Conservation (phyloP, 2,113 vertebrate species). For the Cephalopholis sonnerati region DNA sequence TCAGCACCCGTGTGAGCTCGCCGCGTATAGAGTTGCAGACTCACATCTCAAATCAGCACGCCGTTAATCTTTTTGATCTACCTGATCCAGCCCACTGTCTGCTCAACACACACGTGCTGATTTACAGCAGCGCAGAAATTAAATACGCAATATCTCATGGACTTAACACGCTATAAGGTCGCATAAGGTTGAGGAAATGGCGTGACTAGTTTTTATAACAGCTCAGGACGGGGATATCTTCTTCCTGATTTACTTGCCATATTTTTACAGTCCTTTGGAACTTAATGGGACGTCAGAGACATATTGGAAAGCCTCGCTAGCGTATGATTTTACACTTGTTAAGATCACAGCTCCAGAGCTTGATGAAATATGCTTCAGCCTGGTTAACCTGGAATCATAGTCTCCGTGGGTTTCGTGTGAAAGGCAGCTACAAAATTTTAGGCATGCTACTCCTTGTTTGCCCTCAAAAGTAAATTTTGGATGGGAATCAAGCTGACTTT, state of each 20-base stretch:
- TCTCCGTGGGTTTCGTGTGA: conserved; percentile 25
- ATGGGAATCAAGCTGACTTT: conserved; percentile 43
- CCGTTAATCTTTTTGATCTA: conserved; percentile 65
- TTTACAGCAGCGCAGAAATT: conserved; percentile 44
- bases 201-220: conserved; percentile 61
- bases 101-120: conserved; percentile 59
- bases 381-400: conserved; percentile 34
- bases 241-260: conserved; percentile 68
- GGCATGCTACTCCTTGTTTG: conserved; percentile 6
- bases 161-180: conserved; percentile 41
- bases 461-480: conserved; percentile 5
- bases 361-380: conserved; percentile 56
- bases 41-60: conserved; percentile 39
- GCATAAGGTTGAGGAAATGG: conserved; percentile 58
- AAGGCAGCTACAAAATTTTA: conserved; percentile 14
- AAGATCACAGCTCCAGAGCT: conserved; percentile 32
- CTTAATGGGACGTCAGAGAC: conserved; percentile 57
- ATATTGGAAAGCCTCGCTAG: conserved; percentile 50
- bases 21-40: conserved; percentile 34
- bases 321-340: conserved; percentile 66
- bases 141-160: conserved; percentile 53
- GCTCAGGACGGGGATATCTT: conserved; percentile 53
- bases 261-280: conserved; percentile 61
- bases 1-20: conserved; percentile 18
- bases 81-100: conserved; percentile 50